A percentile compares a stretch with the other conserved stretches of the same genome.
phyloP scores from a whole-genome alignment of 2,113 vertebrate genomes.

The Micronycteris hirsuta region DNA sequence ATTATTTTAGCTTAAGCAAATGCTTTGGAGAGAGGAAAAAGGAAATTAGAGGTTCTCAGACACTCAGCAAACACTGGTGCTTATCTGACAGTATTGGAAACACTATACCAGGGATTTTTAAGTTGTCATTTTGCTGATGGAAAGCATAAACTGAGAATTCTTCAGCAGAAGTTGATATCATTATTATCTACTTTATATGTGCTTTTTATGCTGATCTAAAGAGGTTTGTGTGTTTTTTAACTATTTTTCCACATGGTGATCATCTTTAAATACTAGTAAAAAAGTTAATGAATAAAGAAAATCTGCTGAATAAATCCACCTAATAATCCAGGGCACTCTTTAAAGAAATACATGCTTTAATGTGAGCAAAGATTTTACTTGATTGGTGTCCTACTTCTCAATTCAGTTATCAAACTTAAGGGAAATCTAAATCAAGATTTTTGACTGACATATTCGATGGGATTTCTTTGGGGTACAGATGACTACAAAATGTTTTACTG shows the following conservation, averaged over 20 bases:
- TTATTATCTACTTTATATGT: not conserved
- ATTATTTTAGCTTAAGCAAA: not conserved
- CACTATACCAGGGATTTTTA: not conserved
- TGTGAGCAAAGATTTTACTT: not conserved
- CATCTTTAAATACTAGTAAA: constrained; percentile 28
- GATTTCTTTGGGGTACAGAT: not conserved
- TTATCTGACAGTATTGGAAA: not conserved
- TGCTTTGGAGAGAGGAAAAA: not conserved
- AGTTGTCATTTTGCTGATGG: not conserved
- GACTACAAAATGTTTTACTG: not conserved
- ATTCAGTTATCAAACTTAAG: constrained; percentile 15
- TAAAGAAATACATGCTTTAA: not conserved
- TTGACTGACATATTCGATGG: constrained; percentile 14
- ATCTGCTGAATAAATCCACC: not conserved
- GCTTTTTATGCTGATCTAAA: constrained; percentile 15
- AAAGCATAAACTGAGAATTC: not conserved
- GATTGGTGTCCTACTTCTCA: constrained; percentile 23
- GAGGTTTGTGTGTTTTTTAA: not conserved
- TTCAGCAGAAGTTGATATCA: not conserved
- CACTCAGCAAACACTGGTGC: not conserved
- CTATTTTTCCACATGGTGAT: not conserved
- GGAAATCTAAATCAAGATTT: constrained; percentile 33
- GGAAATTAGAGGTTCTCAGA: not conserved
- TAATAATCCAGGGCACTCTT: not conserved
- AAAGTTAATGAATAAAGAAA: constrained; percentile 43